Percentiles rank a stretch among this genome's conserved stretches.
These are phyloP conservation scores for Agelastica alni DNA, from an alignment of 2,888 invertebrate species.

Conservation along the genomic window DNA sequence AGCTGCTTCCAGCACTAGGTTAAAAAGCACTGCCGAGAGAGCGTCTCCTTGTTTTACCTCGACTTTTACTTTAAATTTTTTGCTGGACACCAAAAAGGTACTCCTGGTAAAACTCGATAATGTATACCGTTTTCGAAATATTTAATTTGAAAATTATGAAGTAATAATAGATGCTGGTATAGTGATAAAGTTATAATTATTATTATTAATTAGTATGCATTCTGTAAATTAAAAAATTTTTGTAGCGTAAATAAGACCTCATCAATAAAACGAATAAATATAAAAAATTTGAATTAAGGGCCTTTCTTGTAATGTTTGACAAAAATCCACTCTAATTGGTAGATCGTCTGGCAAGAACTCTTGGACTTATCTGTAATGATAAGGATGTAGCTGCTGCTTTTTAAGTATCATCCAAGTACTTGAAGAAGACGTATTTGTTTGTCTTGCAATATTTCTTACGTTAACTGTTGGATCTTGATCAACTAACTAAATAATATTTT, in stretches of 20 bases:
- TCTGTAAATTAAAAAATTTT: too few species aligned
- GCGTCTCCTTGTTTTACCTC: too few species aligned
- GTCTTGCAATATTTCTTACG: conserved; percentile 3
- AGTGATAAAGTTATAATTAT: too few species aligned
- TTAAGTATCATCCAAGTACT: conserved; percentile 1
- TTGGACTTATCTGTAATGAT: neutral
- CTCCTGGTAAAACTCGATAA: too few species aligned
- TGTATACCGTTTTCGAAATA: too few species aligned
- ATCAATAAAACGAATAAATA: neutral
- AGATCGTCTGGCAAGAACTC: neutral
- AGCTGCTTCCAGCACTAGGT: too few species aligned
- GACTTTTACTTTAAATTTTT: too few species aligned
- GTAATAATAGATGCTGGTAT: too few species aligned
- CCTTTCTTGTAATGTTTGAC: neutral
- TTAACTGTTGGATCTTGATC: neutral
- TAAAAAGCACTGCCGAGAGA: too few species aligned
- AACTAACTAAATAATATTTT: neutral
- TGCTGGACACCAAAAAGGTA: too few species aligned
- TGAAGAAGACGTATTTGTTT: conserved; percentile 7
- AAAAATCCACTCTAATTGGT: neutral
- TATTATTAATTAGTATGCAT: too few species aligned
- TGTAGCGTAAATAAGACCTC: neutral
- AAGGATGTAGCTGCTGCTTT: conserved; percentile 3
- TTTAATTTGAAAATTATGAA: too few species aligned
- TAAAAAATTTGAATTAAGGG: neutral